These are phyloP conservation scores for Alitta virens DNA, from an alignment of 2,888 invertebrate genomes.

Conservation along the genomic window DNA sequence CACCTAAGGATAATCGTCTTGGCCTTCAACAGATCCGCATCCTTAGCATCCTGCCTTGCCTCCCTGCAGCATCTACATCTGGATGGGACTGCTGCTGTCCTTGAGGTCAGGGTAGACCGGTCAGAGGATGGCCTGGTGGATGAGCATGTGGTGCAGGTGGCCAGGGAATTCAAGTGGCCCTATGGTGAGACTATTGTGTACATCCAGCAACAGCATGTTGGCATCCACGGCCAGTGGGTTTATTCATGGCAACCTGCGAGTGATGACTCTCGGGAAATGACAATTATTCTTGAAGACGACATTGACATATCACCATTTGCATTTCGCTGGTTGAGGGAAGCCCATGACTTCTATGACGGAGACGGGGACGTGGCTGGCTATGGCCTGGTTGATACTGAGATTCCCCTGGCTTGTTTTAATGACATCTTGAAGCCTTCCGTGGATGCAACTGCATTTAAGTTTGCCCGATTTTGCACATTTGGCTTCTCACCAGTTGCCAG, in stretches of 20 bases:
- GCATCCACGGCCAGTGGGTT: constrained; percentile 35
- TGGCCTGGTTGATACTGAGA: background rate
- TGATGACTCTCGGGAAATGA: constrained; percentile 34
- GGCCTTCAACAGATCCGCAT: constrained; percentile 23
- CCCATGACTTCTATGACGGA: background rate
- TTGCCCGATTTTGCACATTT: background rate
- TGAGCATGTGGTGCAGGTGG: constrained; percentile 19
- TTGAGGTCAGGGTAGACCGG: constrained; percentile 34
- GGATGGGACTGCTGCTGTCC: constrained; percentile 21
- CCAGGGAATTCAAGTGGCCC: constrained; percentile 26
- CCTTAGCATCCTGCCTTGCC: constrained; percentile 22
- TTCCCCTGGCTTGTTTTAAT: background rate
- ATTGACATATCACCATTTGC: constrained; percentile 37
- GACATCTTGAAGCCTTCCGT: background rate
- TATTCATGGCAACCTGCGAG: constrained; percentile 36
- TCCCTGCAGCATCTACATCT: constrained; percentile 25
- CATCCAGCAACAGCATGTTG: constrained; percentile 28
- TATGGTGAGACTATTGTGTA: constrained; percentile 26
- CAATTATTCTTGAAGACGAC: constrained; percentile 45
- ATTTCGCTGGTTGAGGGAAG: constrained; percentile 34
- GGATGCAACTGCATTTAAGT: background rate
- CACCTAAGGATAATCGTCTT: constrained; percentile 19
- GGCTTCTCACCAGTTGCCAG: background rate
- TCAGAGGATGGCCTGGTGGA: constrained; percentile 20
- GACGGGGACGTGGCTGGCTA: background rate